These are phyloP conservation scores for Yponomeuta plumbellus DNA, from an alignment of 2,888 invertebrate genomes.

Conservation along the genomic window DNA sequence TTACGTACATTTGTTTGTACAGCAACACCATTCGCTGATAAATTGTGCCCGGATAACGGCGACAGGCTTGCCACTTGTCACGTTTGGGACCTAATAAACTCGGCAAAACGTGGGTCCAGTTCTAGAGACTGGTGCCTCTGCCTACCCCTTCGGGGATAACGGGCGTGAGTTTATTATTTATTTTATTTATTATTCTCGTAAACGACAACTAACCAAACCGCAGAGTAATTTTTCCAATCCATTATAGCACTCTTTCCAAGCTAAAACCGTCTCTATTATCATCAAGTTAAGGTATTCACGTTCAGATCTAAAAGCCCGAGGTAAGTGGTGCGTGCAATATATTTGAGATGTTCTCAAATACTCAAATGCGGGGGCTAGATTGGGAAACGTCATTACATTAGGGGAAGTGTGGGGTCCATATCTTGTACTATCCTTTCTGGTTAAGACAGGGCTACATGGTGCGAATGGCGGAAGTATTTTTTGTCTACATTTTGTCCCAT, in stretches of 20 bases:
- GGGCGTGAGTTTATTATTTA: no score
- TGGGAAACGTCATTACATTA: slow-evolving; percentile 32
- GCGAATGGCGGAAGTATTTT: background rate
- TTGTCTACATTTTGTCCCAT: background rate
- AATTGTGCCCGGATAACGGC: no score
- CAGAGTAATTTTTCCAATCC: background rate
- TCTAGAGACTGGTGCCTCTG: no score
- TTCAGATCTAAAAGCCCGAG: background rate
- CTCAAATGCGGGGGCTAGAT: slow-evolving; percentile 20
- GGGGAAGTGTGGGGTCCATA: slow-evolving; percentile 18
- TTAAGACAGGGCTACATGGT: background rate
- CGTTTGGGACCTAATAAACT: no score
- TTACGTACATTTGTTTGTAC: no score
- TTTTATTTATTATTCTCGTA: background rate
- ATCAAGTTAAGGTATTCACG: background rate
- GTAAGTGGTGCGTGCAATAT: background rate
- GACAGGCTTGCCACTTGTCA: no score
- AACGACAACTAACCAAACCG: background rate
- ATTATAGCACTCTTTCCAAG: background rate
- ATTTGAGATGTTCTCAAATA: slow-evolving; percentile 25
- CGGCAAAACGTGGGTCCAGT: no score
- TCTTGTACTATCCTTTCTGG: background rate
- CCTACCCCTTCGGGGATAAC: no score
- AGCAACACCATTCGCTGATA: no score
- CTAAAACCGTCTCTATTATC: background rate